These are phyloP conservation scores for Psix sp. DNA, from an alignment of 1,140 invertebrate species.

Conservation along the genomic window DNA sequence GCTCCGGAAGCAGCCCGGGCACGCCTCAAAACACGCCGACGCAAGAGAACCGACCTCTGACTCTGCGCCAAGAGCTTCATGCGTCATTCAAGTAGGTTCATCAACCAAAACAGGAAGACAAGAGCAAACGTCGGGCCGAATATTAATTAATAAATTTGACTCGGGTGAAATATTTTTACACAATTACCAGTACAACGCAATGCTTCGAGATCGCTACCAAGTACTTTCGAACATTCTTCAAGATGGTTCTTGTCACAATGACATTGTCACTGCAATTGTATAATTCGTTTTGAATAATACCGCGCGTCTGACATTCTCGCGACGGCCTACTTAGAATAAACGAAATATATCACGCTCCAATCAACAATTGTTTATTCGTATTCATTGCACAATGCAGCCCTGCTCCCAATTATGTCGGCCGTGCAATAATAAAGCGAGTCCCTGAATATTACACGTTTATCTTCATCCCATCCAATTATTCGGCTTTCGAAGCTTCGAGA, in stretches of 20 bases:
- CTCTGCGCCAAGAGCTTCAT: slow-evolving; percentile 83
- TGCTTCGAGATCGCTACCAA: too few species aligned
- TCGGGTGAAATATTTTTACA: too few species aligned
- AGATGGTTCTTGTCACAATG: too few species aligned
- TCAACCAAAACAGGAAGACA: slow-evolving; percentile 28
- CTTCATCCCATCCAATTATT: slow-evolving; percentile 34
- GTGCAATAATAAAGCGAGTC: slow-evolving; percentile 17
- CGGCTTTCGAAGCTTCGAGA: not conserved
- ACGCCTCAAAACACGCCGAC: slow-evolving; percentile 85
- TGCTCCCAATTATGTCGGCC: slow-evolving; percentile 18
- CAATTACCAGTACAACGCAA: too few species aligned
- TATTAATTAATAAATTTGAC: too few species aligned
- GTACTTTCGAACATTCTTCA: too few species aligned
- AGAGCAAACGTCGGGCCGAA: too few species aligned
- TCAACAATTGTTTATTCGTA: slow-evolving; percentile 35
- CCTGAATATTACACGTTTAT: slow-evolving; percentile 11
- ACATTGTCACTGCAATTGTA: too few species aligned
- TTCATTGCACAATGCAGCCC: slow-evolving; percentile 20
- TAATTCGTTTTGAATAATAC: not conserved
- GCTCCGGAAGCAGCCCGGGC: slow-evolving; percentile 78
- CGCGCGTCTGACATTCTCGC: too few species aligned
- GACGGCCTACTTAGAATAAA: slow-evolving; percentile 33
- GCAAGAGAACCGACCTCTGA: slow-evolving; percentile 84
- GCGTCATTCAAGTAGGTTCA: slow-evolving; percentile 80
- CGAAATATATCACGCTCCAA: slow-evolving; percentile 10